phyloP scores from a whole-genome alignment of 2,888 invertebrate genomes.

The Plemyria rubiginata region DNA sequence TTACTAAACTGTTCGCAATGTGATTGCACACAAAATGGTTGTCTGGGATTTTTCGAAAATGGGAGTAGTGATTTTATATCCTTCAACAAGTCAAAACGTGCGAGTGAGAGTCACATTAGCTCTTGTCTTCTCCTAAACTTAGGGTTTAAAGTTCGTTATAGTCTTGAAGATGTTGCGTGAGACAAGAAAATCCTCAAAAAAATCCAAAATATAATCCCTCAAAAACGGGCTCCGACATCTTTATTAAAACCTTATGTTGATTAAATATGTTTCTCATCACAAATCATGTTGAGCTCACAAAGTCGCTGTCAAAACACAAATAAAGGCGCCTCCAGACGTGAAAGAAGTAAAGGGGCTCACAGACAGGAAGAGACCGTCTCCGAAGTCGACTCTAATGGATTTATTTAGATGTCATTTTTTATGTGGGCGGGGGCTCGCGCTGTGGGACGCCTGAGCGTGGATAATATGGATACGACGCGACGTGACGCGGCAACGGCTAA shows the following conservation, averaged over 20 bases:
- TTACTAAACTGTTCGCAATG: too few species aligned
- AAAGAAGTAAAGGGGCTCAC: slow-evolving; percentile 74
- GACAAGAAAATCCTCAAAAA: slow-evolving; percentile 1
- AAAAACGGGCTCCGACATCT: slow-evolving; percentile 19
- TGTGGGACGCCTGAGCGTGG: slow-evolving; percentile 66
- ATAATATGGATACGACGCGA: slow-evolving; percentile 63
- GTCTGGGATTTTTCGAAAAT: too few species aligned
- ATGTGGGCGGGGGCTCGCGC: slow-evolving; percentile 82
- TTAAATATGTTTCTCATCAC: slow-evolving; percentile 75
- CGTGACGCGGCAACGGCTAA: too few species aligned
- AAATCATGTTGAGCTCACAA: slow-evolving; percentile 63
- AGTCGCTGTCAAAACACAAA: slow-evolving; percentile 76
- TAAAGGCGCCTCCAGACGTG: slow-evolving; percentile 75
- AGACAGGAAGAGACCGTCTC: slow-evolving; percentile 74
- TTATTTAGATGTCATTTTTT: slow-evolving; percentile 86
- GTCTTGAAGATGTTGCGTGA: background rate
- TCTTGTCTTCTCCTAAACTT: too few species aligned
- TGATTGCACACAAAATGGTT: too few species aligned
- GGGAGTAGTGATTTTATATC: too few species aligned
- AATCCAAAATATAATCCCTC: slow-evolving; percentile 19
- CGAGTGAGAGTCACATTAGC: too few species aligned
- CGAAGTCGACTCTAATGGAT: slow-evolving; percentile 74
- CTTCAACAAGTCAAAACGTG: too few species aligned
- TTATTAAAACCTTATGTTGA: slow-evolving; percentile 51
- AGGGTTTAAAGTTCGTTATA: background rate